Base-by-base conservation (phyloP, 2,797 vertebrate species). In the Buphagus erythrorhynchus region DNA sequence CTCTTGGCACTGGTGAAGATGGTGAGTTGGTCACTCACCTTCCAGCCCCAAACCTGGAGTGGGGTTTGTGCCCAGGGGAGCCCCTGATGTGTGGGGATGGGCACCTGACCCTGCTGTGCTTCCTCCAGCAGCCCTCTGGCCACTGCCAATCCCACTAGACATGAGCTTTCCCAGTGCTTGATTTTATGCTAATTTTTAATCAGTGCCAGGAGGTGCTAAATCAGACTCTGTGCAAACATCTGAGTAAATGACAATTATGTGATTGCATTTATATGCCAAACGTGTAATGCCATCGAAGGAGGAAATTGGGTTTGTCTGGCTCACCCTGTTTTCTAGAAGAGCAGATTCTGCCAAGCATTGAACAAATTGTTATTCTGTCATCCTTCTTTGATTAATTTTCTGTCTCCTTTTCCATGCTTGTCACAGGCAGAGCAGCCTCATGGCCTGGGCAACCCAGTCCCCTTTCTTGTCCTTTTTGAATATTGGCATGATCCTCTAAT, bases 381-480 rank as follows among this genome's bases (percentile, higher is more conserved):
- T 40, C 20, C 17, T 31, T 40, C 25, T 17, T 25, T 22, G 40
- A 22, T 59, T 62, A 31, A 33, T 73, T 58, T 85, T 38, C 29
- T 68, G 7, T 33, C 33, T 15, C 10, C 11, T 76, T 76, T n/a
- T 55, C 22, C 16, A 5, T 26, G 48, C 51, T 74, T 65, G 36
- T n/a, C 20, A 9, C 3, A 5, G 31, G 13, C 13, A 5, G 21
- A 73, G 49, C n/a, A 40, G 40, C 8, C 19, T 46, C 0, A 0
- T 28, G 36, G 10, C 28, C 29, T 29, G 4, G 6, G 19, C 35
- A 40, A 5, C 15, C 10, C 0, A 0, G 3, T 42, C 38, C 3
- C 5, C 4, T 33, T 19, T 18, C n/a, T 61, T 29, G 16, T 45
- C 13, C 5, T 72, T 57, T 49, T 40, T 25, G 24, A 46, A n/a